phyloP scores from a whole-genome alignment of 2,888 invertebrate species.

The Tricholauxania praeusta region DNA sequence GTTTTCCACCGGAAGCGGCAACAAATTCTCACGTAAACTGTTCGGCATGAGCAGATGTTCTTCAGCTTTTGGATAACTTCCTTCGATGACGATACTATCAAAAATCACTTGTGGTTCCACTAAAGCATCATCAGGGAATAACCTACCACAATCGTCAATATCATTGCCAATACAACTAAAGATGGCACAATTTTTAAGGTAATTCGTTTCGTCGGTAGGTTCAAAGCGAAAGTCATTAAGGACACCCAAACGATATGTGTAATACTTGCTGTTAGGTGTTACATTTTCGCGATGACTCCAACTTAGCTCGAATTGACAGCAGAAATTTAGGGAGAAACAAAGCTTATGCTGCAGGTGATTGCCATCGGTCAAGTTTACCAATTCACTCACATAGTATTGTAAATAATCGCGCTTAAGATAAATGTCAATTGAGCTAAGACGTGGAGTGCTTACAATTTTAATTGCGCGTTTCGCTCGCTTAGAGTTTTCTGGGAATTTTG shows the following conservation, averaged over 20 bases:
- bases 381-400: slow-evolving; percentile 48
- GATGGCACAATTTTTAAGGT: slow-evolving; percentile 68
- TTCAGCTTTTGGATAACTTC: slow-evolving; percentile 48
- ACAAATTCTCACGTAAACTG: slow-evolving; percentile 50
- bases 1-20: slow-evolving; percentile 55
- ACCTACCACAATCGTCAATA: slow-evolving; percentile 55
- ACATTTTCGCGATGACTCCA: slow-evolving; percentile 40
- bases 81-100: slow-evolving; percentile 51
- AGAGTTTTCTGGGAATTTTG: slow-evolving; percentile 46
- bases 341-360: slow-evolving; percentile 30
- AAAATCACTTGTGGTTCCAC: slow-evolving; percentile 48
- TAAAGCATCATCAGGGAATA: slow-evolving; percentile 39
- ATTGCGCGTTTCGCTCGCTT: not conserved
- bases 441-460: too few species aligned
- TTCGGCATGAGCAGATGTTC: slow-evolving; percentile 57
- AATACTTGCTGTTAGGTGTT: slow-evolving; percentile 42
- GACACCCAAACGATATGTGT: slow-evolving; percentile 67
- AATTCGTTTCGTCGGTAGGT: slow-evolving; percentile 62
- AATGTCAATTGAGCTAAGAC: slow-evolving; percentile 36
- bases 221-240: slow-evolving; percentile 68
- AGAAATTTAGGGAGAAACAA: slow-evolving; percentile 49
- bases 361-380: slow-evolving; percentile 35
- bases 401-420: slow-evolving; percentile 56
- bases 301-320: slow-evolving; percentile 57
- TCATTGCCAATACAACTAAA: slow-evolving; percentile 64